Conservation (phyloP, 2,888 invertebrate species). For the Dascillus cervinus region DNA sequence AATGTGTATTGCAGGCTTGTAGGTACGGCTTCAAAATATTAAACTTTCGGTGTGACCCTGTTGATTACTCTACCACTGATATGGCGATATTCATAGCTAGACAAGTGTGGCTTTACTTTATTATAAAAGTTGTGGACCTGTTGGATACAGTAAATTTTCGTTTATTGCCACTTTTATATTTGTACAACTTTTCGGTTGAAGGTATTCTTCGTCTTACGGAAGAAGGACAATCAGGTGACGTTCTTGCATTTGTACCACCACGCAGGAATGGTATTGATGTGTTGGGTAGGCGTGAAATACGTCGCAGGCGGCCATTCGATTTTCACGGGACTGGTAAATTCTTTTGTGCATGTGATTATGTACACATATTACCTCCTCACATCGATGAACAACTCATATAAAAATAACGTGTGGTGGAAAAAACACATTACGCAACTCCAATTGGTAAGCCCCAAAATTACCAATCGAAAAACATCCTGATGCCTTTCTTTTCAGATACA, state of each 20-base stretch:
- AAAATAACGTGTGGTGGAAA: conserved; percentile 74
- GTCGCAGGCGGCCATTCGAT: conserved; percentile 61
- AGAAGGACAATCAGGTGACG: conserved; percentile 72
- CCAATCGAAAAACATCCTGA: no score
- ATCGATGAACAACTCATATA: conserved; percentile 61
- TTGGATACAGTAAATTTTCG: conserved; percentile 52
- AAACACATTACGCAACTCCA: conserved; percentile 79
- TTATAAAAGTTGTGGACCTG: no score
- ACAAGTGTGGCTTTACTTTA: no score
- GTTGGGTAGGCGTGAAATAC: conserved; percentile 57
- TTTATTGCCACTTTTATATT: no score
- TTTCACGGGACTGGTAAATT: conserved; percentile 58
- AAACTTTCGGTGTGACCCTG: conserved; percentile 56
- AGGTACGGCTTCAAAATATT: no score
- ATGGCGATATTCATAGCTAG: conserved; percentile 51
- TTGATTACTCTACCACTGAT: conserved; percentile 57
- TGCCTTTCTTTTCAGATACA: conserved; percentile 5
- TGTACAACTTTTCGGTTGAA: no score
- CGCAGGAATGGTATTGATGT: conserved; percentile 64
- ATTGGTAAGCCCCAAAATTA: conserved; percentile 58
- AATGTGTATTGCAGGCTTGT: no score
- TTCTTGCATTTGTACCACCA: conserved; percentile 86
- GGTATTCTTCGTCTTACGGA: conserved; percentile 74
- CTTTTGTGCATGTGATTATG: conserved; percentile 73
- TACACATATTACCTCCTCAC: conserved; percentile 74